These are phyloP conservation scores for Macrochelys suwanniensis DNA, from an alignment of 2,797 vertebrate genomes.

Conservation along the genomic window DNA sequence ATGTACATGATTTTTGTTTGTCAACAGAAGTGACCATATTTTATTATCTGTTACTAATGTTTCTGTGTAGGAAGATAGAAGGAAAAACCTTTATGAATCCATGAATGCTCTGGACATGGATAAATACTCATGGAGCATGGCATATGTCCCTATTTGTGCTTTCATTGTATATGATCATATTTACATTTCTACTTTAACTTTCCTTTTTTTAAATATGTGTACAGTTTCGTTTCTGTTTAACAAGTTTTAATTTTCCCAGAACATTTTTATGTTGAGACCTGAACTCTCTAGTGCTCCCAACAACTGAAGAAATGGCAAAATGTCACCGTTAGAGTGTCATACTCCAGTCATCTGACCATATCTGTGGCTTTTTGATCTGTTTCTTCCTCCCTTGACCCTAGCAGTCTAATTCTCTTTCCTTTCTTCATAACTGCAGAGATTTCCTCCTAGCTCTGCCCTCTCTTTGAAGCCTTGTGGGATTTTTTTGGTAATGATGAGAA, in stretches of 20 bases:
- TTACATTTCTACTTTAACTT: neutral
- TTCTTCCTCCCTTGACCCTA: neutral
- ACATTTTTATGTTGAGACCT: neutral
- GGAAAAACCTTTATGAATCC: constrained; percentile 36
- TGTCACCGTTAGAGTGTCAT: neutral
- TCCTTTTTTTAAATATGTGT: neutral
- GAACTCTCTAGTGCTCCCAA: neutral
- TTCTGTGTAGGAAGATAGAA: constrained; percentile 15
- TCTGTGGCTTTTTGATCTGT: neutral
- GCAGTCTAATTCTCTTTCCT: neutral
- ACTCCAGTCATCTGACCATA: neutral
- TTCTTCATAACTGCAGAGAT: neutral
- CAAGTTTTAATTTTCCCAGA: neutral
- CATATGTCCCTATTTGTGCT: neutral
- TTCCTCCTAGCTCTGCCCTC: neutral
- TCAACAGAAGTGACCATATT: constrained; percentile 66
- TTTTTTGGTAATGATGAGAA: neutral
- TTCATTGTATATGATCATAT: neutral
- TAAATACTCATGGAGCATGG: neutral
- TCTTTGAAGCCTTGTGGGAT: neutral
- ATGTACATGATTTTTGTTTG: constrained; percentile 64
- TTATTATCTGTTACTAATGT: constrained; percentile 48
- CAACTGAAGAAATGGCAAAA: neutral
- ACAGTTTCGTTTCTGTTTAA: neutral
- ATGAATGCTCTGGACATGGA: neutral